These are phyloP conservation scores for Muschampia plurimacula DNA, from an alignment of 2,888 invertebrate species.

Conservation along the genomic window DNA sequence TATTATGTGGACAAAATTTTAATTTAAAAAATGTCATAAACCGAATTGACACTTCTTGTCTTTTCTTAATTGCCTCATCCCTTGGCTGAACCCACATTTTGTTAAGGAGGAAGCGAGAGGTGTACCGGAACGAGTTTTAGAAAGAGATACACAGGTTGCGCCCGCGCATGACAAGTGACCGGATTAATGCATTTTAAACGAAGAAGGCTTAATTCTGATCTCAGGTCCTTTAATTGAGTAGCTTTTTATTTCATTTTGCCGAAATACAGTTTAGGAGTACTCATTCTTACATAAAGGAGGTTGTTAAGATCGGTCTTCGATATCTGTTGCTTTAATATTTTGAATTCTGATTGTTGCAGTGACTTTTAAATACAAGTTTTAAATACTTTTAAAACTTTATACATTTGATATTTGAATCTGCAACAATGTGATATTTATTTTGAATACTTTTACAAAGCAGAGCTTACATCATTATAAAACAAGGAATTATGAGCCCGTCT, in stretches of 20 bases:
- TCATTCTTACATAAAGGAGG: constrained; percentile 39
- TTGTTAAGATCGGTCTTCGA: constrained; percentile 37
- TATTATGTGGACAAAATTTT: constrained; percentile 30
- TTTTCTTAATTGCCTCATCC: constrained; percentile 49
- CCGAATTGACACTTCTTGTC: constrained; percentile 57
- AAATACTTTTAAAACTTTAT: neutral
- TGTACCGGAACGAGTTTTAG: constrained; percentile 76
- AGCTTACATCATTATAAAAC: neutral
- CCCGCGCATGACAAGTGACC: constrained; percentile 81
- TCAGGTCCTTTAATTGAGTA: constrained; percentile 77
- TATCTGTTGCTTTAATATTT: constrained; percentile 25
- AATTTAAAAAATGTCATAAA: constrained; percentile 64
- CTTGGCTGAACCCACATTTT: constrained; percentile 63
- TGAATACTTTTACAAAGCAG: neutral
- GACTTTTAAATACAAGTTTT: neutral
- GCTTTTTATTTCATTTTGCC: constrained; percentile 61
- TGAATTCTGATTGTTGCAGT: constrained; percentile 10
- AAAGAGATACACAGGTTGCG: constrained; percentile 67
- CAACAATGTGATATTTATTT: neutral
- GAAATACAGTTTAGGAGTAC: constrained; percentile 45
- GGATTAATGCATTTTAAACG: constrained; percentile 85
- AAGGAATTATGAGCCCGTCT: constrained; percentile 21
- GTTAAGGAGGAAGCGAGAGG: constrained; percentile 66
- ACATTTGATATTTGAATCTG: neutral
- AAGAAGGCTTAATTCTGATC: constrained; percentile 84